Evolutionary conservation across 2,888 invertebrate species (phyloP), one percentile per base, ranked within the genome.

Genomic region (Mallateleia sp.): DNA sequence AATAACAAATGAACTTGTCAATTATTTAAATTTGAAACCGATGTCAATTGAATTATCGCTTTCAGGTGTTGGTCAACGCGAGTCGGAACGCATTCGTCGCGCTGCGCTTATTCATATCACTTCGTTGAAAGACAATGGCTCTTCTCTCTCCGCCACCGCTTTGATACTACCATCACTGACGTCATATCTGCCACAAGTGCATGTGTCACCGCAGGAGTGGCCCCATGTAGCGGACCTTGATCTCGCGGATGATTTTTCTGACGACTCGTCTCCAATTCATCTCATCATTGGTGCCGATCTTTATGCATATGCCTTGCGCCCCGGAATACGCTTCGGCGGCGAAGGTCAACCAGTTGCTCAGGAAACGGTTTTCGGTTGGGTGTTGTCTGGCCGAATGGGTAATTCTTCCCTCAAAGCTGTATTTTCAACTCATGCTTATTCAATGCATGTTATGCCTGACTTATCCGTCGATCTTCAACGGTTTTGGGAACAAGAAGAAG

Each of bases 401-500:
- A 9, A 1, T 4, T 1, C 18, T 8, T 1, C 38, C 38, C 0
- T 11, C 20, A 4, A 6, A 38, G 5, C 2, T 18, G 38, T 11
- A 6, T n/a, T 25, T 1, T 60, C 60, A 0, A 28, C 60, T 7
- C 60, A 60, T 15, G 4, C 20, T 3, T 15, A 38, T 38, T 38
- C 9, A 8, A 20, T 20, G 7, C 5, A 34, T 8, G 8, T 28
- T 4, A 5, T 60, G 15, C 20, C 18, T 6, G 20, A 60, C n/a
- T 8, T 38, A n/a, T 14, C 20, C 14, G 3, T 15, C 6, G 38
- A 34, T 25, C 60, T 60, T 15, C 20, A 20, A 20, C 14, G 20
- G 20, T 60, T 60, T 38, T 60, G 60, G 60, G 20, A 60, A 22
- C 20, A 9, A 11, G 60, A 60, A 18, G 60, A 60, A 38, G 34